Evolutionary conservation across 2,888 invertebrate species (phyloP).

Genomic region (Oligia strigilis): DNA sequence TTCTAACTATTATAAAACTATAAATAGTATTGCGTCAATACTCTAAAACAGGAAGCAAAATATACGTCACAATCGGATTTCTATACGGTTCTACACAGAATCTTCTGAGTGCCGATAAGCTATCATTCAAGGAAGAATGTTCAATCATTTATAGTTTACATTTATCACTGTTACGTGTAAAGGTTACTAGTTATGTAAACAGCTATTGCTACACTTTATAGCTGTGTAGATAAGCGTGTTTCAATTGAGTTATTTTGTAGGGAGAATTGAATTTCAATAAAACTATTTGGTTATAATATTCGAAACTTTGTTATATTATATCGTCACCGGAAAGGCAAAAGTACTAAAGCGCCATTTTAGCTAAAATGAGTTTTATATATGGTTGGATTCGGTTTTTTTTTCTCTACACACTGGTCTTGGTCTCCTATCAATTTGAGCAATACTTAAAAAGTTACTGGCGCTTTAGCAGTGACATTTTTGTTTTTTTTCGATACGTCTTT

Average conservation of each 20-base stretch:
- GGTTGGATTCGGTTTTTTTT: too few species aligned
- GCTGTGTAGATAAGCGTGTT: conserved; percentile 9
- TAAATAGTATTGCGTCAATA: not conserved
- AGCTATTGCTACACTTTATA: not conserved
- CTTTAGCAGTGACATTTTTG: too few species aligned
- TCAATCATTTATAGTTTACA: not conserved
- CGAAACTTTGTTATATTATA: not conserved
- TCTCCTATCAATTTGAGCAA: too few species aligned
- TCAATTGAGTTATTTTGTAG: conserved; percentile 2
- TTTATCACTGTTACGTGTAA: conserved; percentile 37
- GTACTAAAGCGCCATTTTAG: too few species aligned
- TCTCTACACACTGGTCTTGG: too few species aligned
- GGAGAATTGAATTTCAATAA: not conserved
- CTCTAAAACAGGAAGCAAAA: conserved; percentile 10
- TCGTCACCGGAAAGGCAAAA: too few species aligned
- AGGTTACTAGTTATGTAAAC: conserved; percentile 42
- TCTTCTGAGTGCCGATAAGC: conserved; percentile 24
- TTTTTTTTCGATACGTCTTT: too few species aligned
- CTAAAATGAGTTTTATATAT: too few species aligned
- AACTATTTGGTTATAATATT: not conserved
- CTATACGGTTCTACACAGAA: not conserved
- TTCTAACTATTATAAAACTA: too few species aligned
- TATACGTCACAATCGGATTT: not conserved
- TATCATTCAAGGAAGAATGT: conserved; percentile 43
- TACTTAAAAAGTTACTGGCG: too few species aligned